These are phyloP conservation scores for Chymomyza amoena DNA, from an alignment of 2,888 invertebrate species.

Conservation along the genomic window DNA sequence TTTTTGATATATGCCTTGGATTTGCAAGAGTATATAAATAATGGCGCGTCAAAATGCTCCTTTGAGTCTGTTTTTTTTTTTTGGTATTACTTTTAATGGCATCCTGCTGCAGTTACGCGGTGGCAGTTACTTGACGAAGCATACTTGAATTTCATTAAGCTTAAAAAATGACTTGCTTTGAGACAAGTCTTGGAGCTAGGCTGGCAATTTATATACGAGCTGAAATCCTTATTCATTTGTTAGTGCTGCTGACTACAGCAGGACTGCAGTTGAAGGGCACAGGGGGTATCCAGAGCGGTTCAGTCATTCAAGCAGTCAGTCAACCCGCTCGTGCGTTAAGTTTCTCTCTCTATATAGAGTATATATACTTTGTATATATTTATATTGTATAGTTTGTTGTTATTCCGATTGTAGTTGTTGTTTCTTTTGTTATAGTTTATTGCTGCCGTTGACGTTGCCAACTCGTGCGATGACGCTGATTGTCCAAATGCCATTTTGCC, in stretches of 20 bases:
- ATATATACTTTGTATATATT: not conserved
- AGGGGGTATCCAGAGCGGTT: not conserved
- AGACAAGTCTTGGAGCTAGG: slow-evolving; percentile 12
- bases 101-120: not conserved
- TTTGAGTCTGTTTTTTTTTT: not conserved
- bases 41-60: not conserved
- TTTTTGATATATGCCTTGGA: too few species aligned
- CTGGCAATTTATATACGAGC: slow-evolving; percentile 35
- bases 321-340: slow-evolving; percentile 30
- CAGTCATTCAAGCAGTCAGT: not conserved
- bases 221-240: slow-evolving; percentile 56
- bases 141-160: slow-evolving; percentile 30
- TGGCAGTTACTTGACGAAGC: not conserved
- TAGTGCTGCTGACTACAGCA: slow-evolving; percentile 15
- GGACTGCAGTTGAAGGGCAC: not conserved
- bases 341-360: not conserved
- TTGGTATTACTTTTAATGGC: not conserved
- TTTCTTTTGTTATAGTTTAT: slow-evolving; percentile 2
- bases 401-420: not conserved
- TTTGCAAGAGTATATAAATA: not conserved
- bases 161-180: slow-evolving; percentile 45
- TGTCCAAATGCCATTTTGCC: slow-evolving; percentile 48
- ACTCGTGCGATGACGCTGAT: slow-evolving; percentile 21
- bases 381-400: slow-evolving; percentile 1
- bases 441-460: not conserved